phyloP scores from a whole-genome alignment of 2,888 invertebrate genomes.

The Dicycla oo region DNA sequence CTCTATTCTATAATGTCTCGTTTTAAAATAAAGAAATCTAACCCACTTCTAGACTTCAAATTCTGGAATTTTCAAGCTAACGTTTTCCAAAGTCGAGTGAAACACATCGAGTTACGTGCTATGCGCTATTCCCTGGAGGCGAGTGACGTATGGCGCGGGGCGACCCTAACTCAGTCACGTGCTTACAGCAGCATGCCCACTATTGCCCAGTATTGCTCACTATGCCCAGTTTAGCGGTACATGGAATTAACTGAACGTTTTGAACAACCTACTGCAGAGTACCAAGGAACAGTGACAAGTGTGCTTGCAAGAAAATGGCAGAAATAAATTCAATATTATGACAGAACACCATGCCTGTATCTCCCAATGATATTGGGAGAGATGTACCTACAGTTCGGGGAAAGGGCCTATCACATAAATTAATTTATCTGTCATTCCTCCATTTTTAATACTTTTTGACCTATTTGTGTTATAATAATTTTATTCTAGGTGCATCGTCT shows the following conservation, averaged over 20 bases:
- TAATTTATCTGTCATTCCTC: no score
- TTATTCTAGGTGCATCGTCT: no score
- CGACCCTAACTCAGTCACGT: conserved; percentile 68
- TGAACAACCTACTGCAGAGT: conserved; percentile 14
- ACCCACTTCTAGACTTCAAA: neutral
- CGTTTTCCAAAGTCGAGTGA: conserved; percentile 14
- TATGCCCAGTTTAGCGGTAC: conserved; percentile 33
- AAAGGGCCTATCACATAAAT: neutral
- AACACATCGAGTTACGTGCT: conserved; percentile 57
- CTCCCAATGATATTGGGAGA: neutral
- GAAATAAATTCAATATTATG: conserved; percentile 3
- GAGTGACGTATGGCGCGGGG: conserved; percentile 72
- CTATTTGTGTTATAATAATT: no score
- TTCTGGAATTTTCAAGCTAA: conserved; percentile 16
- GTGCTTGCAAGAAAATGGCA: neutral
- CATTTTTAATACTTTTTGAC: no score
- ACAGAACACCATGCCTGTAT: neutral
- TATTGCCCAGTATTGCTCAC: conserved; percentile 36
- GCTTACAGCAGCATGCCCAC: conserved; percentile 45
- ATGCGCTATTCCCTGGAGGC: conserved; percentile 49
- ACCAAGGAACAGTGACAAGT: neutral
- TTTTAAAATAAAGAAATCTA: neutral
- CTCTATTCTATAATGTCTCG: neutral
- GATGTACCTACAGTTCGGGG: neutral
- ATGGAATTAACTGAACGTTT: conserved; percentile 39